Evolutionary conservation across 1,140 invertebrate genomes (phyloP).

Genomic region (Trachelipus rathkii): DNA sequence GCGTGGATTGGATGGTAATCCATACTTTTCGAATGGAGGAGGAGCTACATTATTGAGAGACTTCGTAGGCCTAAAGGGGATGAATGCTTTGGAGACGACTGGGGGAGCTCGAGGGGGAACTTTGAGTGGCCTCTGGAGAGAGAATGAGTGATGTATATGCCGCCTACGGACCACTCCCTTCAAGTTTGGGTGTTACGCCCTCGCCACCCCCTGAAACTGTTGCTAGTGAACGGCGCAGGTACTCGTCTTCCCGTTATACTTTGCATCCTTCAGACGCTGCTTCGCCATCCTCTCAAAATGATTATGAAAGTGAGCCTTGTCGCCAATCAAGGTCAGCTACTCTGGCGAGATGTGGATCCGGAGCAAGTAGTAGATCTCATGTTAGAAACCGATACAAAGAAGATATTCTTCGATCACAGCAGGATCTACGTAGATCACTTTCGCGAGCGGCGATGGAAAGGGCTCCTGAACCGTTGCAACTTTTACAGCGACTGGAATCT

Average conservation of each 20-base stretch:
- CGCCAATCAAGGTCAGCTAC: neutral
- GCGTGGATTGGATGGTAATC: neutral
- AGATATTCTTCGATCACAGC: neutral
- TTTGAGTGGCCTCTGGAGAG: constrained; percentile 4
- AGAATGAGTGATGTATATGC: constrained; percentile 7
- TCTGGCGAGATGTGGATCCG: neutral
- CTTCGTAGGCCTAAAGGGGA: neutral
- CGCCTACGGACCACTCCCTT: constrained; percentile 1
- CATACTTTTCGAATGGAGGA: neutral
- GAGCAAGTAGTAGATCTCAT: neutral
- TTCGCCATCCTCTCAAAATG: neutral
- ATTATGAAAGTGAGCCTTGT: neutral
- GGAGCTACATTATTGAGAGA: neutral
- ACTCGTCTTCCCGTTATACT: neutral
- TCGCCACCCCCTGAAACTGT: neutral
- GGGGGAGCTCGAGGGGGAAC: neutral
- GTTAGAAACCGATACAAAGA: neutral
- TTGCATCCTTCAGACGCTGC: neutral
- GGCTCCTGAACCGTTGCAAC: neutral
- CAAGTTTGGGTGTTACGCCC: neutral
- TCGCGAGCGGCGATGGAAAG: neutral
- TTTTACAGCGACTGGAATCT: neutral
- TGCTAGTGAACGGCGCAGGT: neutral
- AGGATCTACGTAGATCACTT: neutral
- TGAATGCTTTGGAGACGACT: neutral